Conservation (phyloP, 2,113 vertebrate species). For the Cygnus atratus region DNA sequence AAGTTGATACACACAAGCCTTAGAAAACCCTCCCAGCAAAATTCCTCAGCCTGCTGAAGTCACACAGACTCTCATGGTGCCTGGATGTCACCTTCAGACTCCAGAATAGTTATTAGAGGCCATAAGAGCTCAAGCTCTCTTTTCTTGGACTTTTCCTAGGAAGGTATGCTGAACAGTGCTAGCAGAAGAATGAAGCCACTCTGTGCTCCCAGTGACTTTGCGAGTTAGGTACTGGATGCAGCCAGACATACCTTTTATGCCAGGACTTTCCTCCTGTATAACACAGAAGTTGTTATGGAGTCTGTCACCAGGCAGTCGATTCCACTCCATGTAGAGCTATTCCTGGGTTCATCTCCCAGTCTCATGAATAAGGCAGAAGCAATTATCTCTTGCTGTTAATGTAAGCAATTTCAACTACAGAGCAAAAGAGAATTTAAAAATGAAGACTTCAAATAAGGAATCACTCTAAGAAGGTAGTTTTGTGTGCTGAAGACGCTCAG, state of each 20-base stretch:
- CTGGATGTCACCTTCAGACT: background rate
- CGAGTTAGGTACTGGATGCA: background rate
- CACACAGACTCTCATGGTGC: background rate
- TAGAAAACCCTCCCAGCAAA: background rate
- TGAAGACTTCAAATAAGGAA: background rate
- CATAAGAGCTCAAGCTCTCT: background rate
- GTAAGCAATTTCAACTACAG: background rate
- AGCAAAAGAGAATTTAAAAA: background rate
- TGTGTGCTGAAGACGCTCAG: background rate
- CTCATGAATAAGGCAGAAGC: background rate
- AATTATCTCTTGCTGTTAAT: background rate
- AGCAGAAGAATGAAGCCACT: background rate
- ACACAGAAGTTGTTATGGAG: background rate
- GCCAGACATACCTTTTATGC: background rate
- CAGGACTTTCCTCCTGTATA: background rate
- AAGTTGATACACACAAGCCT: background rate
- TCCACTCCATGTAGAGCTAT: accelerated
- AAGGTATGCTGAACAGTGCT: background rate
- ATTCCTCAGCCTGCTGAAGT: background rate
- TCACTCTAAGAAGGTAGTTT: background rate
- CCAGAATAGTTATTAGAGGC: background rate
- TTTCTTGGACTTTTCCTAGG: background rate
- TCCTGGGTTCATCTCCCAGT: background rate
- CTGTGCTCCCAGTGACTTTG: background rate
- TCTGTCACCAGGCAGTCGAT: background rate